Base-by-base conservation (phyloP, 2,888 invertebrate species). In the Sepioteuthis lessoniana region DNA sequence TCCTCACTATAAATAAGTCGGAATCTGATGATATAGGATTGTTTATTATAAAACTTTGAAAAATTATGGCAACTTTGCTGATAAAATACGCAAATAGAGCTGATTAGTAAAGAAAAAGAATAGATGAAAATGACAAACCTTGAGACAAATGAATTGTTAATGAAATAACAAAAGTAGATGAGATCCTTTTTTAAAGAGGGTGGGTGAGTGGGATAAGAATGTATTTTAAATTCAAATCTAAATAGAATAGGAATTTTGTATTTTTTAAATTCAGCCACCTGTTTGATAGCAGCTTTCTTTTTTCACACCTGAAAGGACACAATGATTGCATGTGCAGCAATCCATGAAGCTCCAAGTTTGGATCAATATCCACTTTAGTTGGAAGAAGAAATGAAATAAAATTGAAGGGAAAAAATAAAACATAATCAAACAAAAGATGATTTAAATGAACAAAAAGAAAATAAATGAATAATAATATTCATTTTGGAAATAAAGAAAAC, bases 321-420 rank as follows among this genome's bases (percentile, higher is more conserved):
- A n/a, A 76, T 76, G 76, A 76, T 76, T 35, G 76, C 76, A 76
- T 76, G 76, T 76, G n/a, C n/a, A 76, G 76, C n/a, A 76, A 76
- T 76, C n/a, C 76, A n/a, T 76, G n/a, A 1, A 76, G n/a, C 13
- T n/a, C 76, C 76, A 76, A 76, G 60, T 31, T 60, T 25, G 60
- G 31, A 60, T 60, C 60, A 76, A 76, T 76, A 76, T 35, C 76
- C 76, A 35, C 19, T 76, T 16, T n/a, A 19, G n/a, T 13, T 25
- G n/a, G 25, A 35, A 35, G n/a, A 76, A 76, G 76, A 76, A n/a
- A 16, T 5, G 21, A 35, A n/a, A n/a, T n/a, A 31, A 10, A 76
- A 16, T 8, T 1, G n/a, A 76, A 76, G n/a, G 35, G n/a, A 16
- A 35, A 76, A 16, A 19, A 7, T n/a, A n/a, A n/a, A n/a, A n/a